A percentile compares a stretch with the other conserved stretches of the same genome.
Conservation (phyloP, 2,797 vertebrate genomes). For the Leuciscus waleckii region DNA sequence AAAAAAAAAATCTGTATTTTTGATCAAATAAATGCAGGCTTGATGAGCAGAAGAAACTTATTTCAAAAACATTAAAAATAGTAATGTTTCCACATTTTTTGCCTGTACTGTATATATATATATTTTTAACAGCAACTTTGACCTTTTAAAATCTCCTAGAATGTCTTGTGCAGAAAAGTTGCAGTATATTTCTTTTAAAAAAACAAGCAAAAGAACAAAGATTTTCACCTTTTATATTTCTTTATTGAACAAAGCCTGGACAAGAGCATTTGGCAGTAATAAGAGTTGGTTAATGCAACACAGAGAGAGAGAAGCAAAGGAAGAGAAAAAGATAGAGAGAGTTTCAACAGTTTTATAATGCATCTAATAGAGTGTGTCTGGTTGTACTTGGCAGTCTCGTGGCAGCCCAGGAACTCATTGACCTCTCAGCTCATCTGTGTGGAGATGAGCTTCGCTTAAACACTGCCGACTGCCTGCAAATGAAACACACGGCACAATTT, state of each 20-base stretch:
- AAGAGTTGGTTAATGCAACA: background rate
- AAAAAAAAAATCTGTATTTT: too few relatives aligned
- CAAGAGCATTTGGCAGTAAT: slow-evolving; percentile 11
- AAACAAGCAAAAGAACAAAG: background rate
- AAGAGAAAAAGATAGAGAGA: slow-evolving; percentile 15
- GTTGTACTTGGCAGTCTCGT: slow-evolving; percentile 61
- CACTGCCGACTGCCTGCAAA: slow-evolving; percentile 44
- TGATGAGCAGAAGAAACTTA: too few relatives aligned
- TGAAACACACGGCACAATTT: slow-evolving; percentile 52
- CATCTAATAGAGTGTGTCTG: slow-evolving; percentile 63
- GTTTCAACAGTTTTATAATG: slow-evolving; percentile 56
- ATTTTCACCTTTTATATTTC: slow-evolving; percentile 21
- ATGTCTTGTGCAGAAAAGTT: background rate
- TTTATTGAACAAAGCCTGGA: slow-evolving; percentile 22
- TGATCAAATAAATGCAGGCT: too few relatives aligned
- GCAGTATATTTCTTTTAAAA: background rate
- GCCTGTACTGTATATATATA: too few relatives aligned
- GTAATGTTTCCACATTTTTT: too few relatives aligned
- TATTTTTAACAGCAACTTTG: background rate
- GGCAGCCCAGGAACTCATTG: slow-evolving; percentile 61
- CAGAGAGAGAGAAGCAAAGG: background rate
- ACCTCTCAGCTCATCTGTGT: slow-evolving; percentile 62
- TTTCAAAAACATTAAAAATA: too few relatives aligned
- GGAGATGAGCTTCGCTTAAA: slow-evolving; percentile 54
- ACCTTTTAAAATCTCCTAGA: background rate